A percentile compares a stretch with the other conserved stretches of the same genome.
Evolutionary conservation across 2,797 vertebrate species (phyloP).

Genomic region (Pogonophryne albipinna): DNA sequence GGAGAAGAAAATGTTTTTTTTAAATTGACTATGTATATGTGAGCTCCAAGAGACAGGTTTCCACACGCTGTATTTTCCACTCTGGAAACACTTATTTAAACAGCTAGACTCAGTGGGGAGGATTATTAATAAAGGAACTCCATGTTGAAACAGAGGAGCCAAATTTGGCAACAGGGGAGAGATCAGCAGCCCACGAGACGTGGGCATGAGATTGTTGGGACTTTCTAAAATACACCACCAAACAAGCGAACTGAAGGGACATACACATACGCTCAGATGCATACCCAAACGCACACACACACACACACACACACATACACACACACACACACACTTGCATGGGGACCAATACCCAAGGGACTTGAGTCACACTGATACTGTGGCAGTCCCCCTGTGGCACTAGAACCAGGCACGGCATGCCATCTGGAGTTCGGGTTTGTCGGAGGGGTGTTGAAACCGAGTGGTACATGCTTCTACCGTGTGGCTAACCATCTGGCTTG

Average conservation of each 20-base stretch:
- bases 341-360: slow-evolving; percentile 59
- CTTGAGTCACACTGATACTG: slow-evolving; percentile 64
- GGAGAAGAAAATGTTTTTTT: too few relatives aligned
- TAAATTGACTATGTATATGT: too few relatives aligned
- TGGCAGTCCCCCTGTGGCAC: slow-evolving; percentile 74
- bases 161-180: slow-evolving; percentile 59
- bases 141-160: slow-evolving; percentile 66
- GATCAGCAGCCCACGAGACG: slow-evolving; percentile 54
- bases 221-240: slow-evolving; percentile 59
- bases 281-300: slow-evolving; percentile 32
- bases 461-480: slow-evolving; percentile 80
- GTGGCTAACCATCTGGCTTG: slow-evolving; percentile 84
- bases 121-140: slow-evolving; percentile 54
- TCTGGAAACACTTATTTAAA: slow-evolving; percentile 53
- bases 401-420: slow-evolving; percentile 80
- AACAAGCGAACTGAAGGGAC: slow-evolving; percentile 59
- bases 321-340: too few relatives aligned
- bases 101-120: slow-evolving; percentile 43
- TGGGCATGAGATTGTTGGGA: slow-evolving; percentile 42
- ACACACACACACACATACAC: too few relatives aligned
- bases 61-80: slow-evolving; percentile 23
- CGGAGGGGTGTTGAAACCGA: slow-evolving; percentile 81
- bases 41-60: neutral
- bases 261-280: slow-evolving; percentile 9
- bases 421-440: slow-evolving; percentile 84